Base-by-base conservation (phyloP, 2,797 vertebrate species). In the Falco biarmicus region DNA sequence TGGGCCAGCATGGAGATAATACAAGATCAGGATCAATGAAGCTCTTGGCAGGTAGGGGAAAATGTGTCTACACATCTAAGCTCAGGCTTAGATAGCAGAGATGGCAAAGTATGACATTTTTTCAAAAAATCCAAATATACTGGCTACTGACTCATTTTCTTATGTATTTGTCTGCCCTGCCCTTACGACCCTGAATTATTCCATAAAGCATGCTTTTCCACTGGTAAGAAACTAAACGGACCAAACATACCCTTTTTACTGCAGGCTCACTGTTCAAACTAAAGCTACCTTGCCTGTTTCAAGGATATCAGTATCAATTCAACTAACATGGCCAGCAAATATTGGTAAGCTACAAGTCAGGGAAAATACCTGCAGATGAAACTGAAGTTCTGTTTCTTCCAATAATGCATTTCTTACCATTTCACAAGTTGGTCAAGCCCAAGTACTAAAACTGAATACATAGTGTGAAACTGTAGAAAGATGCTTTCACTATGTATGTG, bases 141-240 rank as follows among this genome's bases (percentile, higher is more conserved):
- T 78, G 37, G 12, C 39, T 61, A 81, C 45, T 50, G 41, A 29
- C 22, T 96, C 87, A n/a, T 80, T 91, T 91, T 76, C 51, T 75
- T 79, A 43, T 7, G 24, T 56, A 22, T 91, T 87, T 74, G 13
- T 54, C 81, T 80, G 32, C 34, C 70, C 57, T 77, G 65, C 51
- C 88, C 89, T 76, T 75, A 68, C 65, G 93, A 95, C 74, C 90
- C 92, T 84, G 78, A 78, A 63, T 79, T 63, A 93, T 95, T 94
- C 91, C 86, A 93, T 95, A 95, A 97, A 98, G 81, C 77, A 31
- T 65, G 41, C 60, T 97, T 92, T 87, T 97, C 53, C 93, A 82
- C 87, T 74, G 87, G 93, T 85, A 95, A 95, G 94, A 89, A 69
- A 77, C 84, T 90, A 78, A 88, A 89, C 84, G 95, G 95, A 97